These are phyloP conservation scores for Plemyria rubiginata DNA, from an alignment of 2,888 invertebrate genomes.

Conservation along the genomic window DNA sequence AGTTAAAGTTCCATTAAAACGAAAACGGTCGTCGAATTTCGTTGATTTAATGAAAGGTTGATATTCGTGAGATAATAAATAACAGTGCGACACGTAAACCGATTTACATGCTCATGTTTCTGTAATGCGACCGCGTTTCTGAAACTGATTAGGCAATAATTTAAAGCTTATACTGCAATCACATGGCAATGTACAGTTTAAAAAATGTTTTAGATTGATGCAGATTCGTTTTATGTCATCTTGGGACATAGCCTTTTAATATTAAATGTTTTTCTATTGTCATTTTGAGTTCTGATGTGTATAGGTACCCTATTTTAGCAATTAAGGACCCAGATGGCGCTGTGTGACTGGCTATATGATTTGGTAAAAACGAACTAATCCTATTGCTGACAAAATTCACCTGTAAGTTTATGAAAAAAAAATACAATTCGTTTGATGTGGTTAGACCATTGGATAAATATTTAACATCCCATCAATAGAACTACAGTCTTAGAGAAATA, in stretches of 20 bases:
- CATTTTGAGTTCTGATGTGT: too few species aligned
- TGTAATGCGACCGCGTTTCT: constrained; percentile 38
- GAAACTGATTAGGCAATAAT: constrained; percentile 33
- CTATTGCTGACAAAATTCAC: too few species aligned
- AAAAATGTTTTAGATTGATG: neutral
- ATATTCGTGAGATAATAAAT: constrained; percentile 42
- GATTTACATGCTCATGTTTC: constrained; percentile 43
- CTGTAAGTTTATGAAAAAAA: too few species aligned
- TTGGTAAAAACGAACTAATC: too few species aligned
- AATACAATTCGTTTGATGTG: too few species aligned
- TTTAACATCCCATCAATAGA: constrained; percentile 40
- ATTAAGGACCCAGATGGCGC: too few species aligned
- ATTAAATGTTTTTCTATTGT: too few species aligned
- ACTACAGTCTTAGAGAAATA: constrained; percentile 10
- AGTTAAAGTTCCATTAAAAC: neutral
- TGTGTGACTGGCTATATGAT: too few species aligned
- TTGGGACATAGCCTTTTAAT: too few species aligned
- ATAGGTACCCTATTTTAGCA: too few species aligned
- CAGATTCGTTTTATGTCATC: neutral
- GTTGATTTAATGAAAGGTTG: constrained; percentile 41
- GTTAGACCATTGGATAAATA: constrained; percentile 1
- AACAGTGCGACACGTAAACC: constrained; percentile 35
- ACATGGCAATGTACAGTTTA: constrained; percentile 1
- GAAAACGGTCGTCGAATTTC: constrained; percentile 48
- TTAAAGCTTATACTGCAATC: constrained; percentile 6